A percentile compares a stretch with the other conserved stretches of the same genome.
Evolutionary conservation across 2,888 invertebrate genomes (phyloP).

Genomic region (Aphelenchoides bicaudatus): DNA sequence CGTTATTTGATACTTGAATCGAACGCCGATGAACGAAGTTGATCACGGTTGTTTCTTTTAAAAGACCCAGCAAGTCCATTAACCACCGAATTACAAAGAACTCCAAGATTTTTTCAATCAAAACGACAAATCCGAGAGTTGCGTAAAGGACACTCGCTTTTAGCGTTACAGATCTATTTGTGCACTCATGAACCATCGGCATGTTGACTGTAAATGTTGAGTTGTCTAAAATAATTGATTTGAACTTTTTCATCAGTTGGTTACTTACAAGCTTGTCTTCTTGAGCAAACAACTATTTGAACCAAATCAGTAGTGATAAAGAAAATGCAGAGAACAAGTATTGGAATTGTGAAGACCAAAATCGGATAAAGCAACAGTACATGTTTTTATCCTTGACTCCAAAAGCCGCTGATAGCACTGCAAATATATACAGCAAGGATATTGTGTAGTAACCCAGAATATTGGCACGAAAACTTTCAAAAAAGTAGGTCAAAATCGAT

Average conservation of each 20-base stretch:
- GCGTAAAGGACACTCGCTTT: not conserved
- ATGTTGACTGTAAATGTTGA: not conserved
- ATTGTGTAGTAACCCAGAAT: not conserved
- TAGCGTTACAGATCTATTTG: not conserved
- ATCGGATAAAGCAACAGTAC: too few relatives aligned
- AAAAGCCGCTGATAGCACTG: not conserved
- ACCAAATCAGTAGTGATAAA: not conserved
- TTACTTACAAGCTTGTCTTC: too few relatives aligned
- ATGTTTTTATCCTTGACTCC: slow-evolving; percentile 1
- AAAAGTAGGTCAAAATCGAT: not conserved
- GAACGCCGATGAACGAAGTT: not conserved
- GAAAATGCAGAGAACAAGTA: not conserved
- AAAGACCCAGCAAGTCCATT: slow-evolving; percentile 3
- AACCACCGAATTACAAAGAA: slow-evolving; percentile 13
- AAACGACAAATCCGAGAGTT: not conserved
- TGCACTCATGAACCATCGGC: not conserved
- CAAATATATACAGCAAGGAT: not conserved
- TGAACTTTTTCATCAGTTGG: too few relatives aligned
- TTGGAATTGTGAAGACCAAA: too few relatives aligned
- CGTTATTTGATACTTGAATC: too few relatives aligned
- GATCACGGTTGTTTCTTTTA: not conserved
- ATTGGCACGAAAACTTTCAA: not conserved
- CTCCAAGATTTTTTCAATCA: slow-evolving; percentile 10
- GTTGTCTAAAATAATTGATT: too few relatives aligned
- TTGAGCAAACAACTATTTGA: too few relatives aligned